Base-by-base conservation (phyloP, 2,113 vertebrate species). In the Cebidichthys violaceus region DNA sequence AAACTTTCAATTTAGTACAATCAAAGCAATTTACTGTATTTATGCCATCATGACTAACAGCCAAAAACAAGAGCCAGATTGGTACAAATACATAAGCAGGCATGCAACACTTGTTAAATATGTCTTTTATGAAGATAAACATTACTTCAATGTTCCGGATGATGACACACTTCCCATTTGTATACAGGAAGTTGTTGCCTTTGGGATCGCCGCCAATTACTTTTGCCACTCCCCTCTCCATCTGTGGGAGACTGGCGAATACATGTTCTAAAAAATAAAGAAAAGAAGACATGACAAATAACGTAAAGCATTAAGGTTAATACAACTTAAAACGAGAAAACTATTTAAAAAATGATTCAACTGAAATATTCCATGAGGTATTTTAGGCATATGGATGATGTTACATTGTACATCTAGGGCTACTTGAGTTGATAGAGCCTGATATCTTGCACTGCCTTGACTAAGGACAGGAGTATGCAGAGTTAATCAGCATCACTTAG, bases 161-260 rank as follows among this genome's bases (percentile, higher is more conserved):
- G 94, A 99, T 92, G 93, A 99, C 98, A 65, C 96, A 97, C 88
- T 99, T 99, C 52, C 97, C 97, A 69, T 99, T 99, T 75, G 98
- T 99, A 52, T 99, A 99, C 8, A 99, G 94, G 79, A 99, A 99
- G 95, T 96, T 97, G 85, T 94, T 96, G 91, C 97, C 97, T 90
- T 97, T 98, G 27, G 98, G 98, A 92, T 99, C 98, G 3, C 97
- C 97, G 9, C 97, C 96, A n/a, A 99, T 84, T 72, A 99, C 96
- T 86, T 99, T 99, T 75, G 98, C 95, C 89, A 97, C 96, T 24
- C 98, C 98, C 86, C 98, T 94, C 88, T 99, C 97, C 89, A 99
- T 97, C 92, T 98, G 97, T 0, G 98, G 98, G 87, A 99, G 98
- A 90, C 98, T 97, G 93, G 98, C 97, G 33, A 99, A 99, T 66